Base-by-base conservation (phyloP, 2,113 vertebrate species). In the Bufo gargarizans region DNA sequence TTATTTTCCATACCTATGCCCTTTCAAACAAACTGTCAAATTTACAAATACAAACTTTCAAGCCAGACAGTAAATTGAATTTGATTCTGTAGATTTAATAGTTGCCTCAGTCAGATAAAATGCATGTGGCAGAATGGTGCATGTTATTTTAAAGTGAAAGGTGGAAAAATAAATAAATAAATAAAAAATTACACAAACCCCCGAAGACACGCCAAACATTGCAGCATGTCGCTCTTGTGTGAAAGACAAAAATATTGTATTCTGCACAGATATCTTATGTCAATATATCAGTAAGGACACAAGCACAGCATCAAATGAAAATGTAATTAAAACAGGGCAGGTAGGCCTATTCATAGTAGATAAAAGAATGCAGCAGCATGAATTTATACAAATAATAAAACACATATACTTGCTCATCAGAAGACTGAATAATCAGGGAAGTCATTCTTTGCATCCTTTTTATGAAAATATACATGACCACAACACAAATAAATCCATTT, bases 21-120 rank as follows among this genome's bases (percentile, higher is more conserved):
- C 90, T 93, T 93, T 92, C 92, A 93, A 91, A 93, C 89, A 92
- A 90, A 87, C 92, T 93, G 92, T 93, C 93, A 93, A 91, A 93
- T 93, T 92, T 90, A 91, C 91, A 92, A 94, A 94, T 92, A 90
- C 91, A 92, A 91, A 91, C 90, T 92, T 93, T 92, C 88, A 89
- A 91, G 90, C 90, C 90, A 92, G 90, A 92, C 92, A 92, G 86
- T 80, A 93, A 94, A 94, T 93, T 91, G 91, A 91, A 90, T 93
- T 93, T 94, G 92, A 94, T 93, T 93, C 92, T 92, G 92, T 90
- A 90, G 93, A 92, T 94, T 90, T 90, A 90, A 89, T 92, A 90
- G 92, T 92, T 93, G 81, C 84, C 90, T 90, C 91, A 86, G 90
- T 92, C 92, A 92, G 87, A 91, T 90, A 89, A 86, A 83, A 90